Evolutionary conservation across 1,140 invertebrate genomes (phyloP), one percentile per base, ranked within the genome.

Genomic region (Drosophila ambigua): DNA sequence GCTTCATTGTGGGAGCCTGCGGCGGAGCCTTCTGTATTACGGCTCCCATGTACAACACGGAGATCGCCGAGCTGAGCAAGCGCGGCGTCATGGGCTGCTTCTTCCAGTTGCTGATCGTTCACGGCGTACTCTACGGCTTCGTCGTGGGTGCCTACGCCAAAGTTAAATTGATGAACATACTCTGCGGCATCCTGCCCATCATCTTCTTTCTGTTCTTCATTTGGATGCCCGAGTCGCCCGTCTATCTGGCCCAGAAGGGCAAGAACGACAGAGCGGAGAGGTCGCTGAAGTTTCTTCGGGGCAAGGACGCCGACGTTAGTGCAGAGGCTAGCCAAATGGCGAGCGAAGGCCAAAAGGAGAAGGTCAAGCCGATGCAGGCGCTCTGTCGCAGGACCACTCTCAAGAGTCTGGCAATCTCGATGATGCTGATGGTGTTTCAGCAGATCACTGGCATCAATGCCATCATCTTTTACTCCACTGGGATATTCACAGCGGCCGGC

Each of bases 141-240:
- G 61, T 93, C 0, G 59, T 95, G 28, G 93, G 93, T 2, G 90
- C 93, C 93, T 79, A 73, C 73, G 26, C 51, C 90, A 7, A 74
- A 57, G 5, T 60, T 77, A 93, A 13, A 71, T 77, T 43, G 93
- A 94, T 85, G 89, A 94, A 94, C 0, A 72, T 94, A 0, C 75
- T 94, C 41, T 95, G 94, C n/a, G 93, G 92, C 0, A 26, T 93
- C 1, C 75, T 95, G 5, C 94, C 95, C 0, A 23, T 95, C 0
- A 41, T 96, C 0, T 94, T 95, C 46, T 92, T 93, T 3, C 24
- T 92, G 0, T 50, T 93, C 0, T 94, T 96, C 90, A 69, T 94
- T 2, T 94, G 94, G 55, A 94, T 96, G 92, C 96, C 96, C 0
- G 96, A 96, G 92, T 94, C 95, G 0, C 96, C 94, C 92, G 93